These are phyloP conservation scores for Timandra comae DNA, from an alignment of 2,888 invertebrate species.

Conservation along the genomic window DNA sequence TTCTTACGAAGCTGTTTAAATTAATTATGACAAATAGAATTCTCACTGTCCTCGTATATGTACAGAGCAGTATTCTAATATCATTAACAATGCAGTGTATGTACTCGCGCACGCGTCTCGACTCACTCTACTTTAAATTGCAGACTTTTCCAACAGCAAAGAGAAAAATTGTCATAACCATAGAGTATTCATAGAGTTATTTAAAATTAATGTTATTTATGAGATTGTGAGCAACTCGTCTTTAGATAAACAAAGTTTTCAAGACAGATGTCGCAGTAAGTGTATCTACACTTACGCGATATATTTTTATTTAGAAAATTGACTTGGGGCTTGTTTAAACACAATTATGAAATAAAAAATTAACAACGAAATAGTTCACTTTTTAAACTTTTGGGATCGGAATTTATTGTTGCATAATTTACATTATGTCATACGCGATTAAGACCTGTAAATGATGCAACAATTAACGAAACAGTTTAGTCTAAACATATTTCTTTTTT, in stretches of 20 bases:
- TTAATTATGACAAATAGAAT: too few species aligned
- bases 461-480: too few species aligned
- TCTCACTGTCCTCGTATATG: too few species aligned
- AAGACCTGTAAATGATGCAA: too few species aligned
- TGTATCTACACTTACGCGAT: too few species aligned
- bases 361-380: not conserved
- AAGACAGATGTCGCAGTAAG: too few species aligned
- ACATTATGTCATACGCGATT: too few species aligned
- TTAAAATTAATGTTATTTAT: slow-evolving; percentile 10
- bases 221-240: slow-evolving; percentile 2
- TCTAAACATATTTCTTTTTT: too few species aligned
- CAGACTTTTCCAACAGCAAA: slow-evolving; percentile 5
- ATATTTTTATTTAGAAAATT: not conserved
- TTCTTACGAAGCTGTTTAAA: too few species aligned
- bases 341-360: not conserved
- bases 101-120: too few species aligned
- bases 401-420: not conserved
- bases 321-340: not conserved
- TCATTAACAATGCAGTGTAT: too few species aligned
- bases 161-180: slow-evolving; percentile 7
- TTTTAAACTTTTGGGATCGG: not conserved
- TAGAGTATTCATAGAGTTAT: slow-evolving; percentile 9
- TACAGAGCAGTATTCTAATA: too few species aligned
- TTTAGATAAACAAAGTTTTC: slow-evolving; percentile 2
- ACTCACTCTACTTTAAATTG: slow-evolving; percentile 7